phyloP scores from a whole-genome alignment of 1,140 invertebrate genomes.

The Polypedilum vanderplanki region DNA sequence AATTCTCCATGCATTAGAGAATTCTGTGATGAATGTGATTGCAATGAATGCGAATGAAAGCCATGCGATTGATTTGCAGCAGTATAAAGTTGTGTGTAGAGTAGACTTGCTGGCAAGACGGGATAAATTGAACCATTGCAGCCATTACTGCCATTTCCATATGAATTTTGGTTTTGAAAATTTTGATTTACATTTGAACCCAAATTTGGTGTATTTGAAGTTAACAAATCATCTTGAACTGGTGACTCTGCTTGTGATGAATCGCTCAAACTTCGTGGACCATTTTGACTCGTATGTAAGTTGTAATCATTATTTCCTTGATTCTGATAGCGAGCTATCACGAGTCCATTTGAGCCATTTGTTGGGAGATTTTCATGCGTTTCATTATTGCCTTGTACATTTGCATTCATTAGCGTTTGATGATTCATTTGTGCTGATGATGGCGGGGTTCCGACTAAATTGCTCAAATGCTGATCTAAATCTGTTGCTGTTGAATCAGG shows the following conservation, averaged over 20 bases:
- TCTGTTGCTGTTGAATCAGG: slow-evolving; percentile 67
- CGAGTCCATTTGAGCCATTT: slow-evolving; percentile 45
- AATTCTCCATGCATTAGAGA: slow-evolving; percentile 55
- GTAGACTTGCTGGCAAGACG: slow-evolving; percentile 65
- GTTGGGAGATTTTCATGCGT: slow-evolving; percentile 44
- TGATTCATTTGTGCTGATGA: slow-evolving; percentile 44
- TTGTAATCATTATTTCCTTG: slow-evolving; percentile 40
- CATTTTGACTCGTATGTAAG: slow-evolving; percentile 43
- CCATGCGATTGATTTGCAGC: slow-evolving; percentile 69
- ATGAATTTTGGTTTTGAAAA: slow-evolving; percentile 40
- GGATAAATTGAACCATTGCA: slow-evolving; percentile 63
- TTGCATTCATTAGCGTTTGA: slow-evolving; percentile 37
- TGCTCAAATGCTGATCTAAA: slow-evolving; percentile 67
- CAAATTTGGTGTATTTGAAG: slow-evolving; percentile 48
- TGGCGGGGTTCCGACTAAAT: slow-evolving; percentile 55
- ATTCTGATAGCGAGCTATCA: slow-evolving; percentile 52
- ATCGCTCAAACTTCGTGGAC: slow-evolving; percentile 64
- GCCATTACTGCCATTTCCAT: slow-evolving; percentile 37
- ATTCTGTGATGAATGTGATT: slow-evolving; percentile 53
- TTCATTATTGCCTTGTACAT: slow-evolving; percentile 37
- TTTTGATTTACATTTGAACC: slow-evolving; percentile 41
- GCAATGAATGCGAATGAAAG: slow-evolving; percentile 60
- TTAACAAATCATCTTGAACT: slow-evolving; percentile 65
- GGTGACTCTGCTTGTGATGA: slow-evolving; percentile 76
- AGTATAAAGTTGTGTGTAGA: slow-evolving; percentile 76